Evolutionary conservation across 1,140 invertebrate genomes (phyloP), one percentile per base, ranked within the genome.

Genomic region (Drosophila sp.): DNA sequence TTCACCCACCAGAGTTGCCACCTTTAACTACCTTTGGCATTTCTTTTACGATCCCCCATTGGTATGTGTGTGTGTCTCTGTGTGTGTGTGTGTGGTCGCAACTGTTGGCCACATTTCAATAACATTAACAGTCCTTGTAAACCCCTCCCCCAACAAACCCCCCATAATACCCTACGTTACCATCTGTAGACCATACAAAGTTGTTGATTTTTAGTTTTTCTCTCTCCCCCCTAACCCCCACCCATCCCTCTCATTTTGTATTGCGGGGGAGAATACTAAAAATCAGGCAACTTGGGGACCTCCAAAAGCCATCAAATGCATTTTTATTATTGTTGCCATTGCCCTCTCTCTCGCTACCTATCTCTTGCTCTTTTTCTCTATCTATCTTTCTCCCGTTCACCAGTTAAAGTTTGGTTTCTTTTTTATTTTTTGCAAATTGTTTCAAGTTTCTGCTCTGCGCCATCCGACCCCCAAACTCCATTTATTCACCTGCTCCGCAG

Each of bases 21-120:
- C 44, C 41, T 55, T 86, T 86, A 79, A 87, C 70, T 78, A 77
- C 77, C 86, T 79, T 27, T 78, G 86, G 32, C 70, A 80, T 72
- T 90, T 90, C 80, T 79, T 89, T 90, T 89, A 87, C 73, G 84
- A 87, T 87, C 65, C 82, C 70, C 78, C 67, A 57, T 58, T 40
- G 79, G 50, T 50, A 23, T 27, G 7, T 50, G 25, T 27, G 44
- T 50, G 6, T 47, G 44, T 50, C 3, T 17, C 1, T 38, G 3
- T 38, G 35, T 41, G 40, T 41, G 11, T 41, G 3, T 41, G 17
- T 44, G 17, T 50, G 44, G 44, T 50, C 72, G 62, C 72, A 76
- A 60, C 70, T 75, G 69, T 72, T 70, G 83, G 63, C 65, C 76
- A 65, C 72, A 86, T 87, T 82, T 79, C 83, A 87, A 82, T 86